Conservation (phyloP, 2,113 vertebrate genomes). For the Ochotona curzoniae region DNA sequence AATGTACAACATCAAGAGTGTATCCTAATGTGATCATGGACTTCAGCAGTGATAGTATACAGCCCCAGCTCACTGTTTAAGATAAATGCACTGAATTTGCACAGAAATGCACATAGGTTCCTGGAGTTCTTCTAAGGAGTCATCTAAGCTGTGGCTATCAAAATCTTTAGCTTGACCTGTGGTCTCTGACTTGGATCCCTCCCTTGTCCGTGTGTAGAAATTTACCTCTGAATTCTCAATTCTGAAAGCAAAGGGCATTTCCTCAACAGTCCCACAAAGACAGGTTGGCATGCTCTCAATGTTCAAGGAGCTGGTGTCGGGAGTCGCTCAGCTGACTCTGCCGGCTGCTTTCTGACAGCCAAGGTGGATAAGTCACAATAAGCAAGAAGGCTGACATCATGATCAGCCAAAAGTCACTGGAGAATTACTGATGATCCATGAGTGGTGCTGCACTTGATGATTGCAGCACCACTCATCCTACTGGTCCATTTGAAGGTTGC, state of each 20-base stretch:
- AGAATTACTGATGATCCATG: not conserved
- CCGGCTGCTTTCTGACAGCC: not conserved
- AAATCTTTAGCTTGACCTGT: not conserved
- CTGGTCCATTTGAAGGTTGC: too few species aligned
- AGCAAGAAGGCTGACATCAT: not conserved
- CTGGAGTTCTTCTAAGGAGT: too few species aligned
- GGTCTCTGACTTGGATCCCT: not conserved
- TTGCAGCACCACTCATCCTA: not conserved
- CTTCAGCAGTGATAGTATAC: not conserved
- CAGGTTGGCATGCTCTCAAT: not conserved
- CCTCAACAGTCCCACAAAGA: not conserved
- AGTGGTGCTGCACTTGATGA: too few species aligned
- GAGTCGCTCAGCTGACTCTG: not conserved
- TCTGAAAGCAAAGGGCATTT: not conserved
- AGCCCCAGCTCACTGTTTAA: not conserved
- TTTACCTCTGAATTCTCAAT: not conserved
- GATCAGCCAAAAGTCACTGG: not conserved
- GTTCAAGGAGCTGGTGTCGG: not conserved
- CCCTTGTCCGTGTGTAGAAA: not conserved
- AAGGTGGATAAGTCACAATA: not conserved
- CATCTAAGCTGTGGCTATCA: not conserved
- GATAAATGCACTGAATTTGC: not conserved
- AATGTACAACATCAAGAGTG: not conserved
- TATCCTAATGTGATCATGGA: not conserved
- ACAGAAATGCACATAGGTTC: not conserved